Evolutionary conservation across 2,113 vertebrate species (phyloP).

Genomic region (Notarius lentiginosus): DNA sequence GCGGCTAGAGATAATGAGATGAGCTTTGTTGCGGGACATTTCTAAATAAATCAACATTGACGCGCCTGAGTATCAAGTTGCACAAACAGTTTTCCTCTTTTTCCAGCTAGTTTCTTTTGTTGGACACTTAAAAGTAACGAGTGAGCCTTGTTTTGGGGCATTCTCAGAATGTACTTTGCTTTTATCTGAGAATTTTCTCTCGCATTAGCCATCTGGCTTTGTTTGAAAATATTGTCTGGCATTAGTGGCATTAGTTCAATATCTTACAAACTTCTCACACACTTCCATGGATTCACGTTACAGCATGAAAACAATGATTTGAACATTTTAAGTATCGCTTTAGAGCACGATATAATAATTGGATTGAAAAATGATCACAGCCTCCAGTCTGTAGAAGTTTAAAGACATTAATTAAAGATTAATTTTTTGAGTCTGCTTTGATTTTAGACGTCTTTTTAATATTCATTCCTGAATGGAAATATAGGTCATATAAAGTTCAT

Average conservation of each 20-base stretch:
- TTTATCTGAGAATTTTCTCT: neutral
- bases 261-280: neutral
- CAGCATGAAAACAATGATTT: neutral
- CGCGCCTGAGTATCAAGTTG: neutral
- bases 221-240: neutral
- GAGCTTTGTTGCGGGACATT: neutral
- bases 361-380: neutral
- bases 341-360: neutral
- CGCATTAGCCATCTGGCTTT: neutral
- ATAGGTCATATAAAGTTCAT: conserved; percentile 11
- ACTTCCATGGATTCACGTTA: neutral
- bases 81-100: neutral
- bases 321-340: neutral
- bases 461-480: conserved; percentile 1
- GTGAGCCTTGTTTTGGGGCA: neutral
- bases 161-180: neutral
- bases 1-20: too few species aligned
- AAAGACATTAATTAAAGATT: neutral
- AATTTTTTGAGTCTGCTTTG: conserved; percentile 75
- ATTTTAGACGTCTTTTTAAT: conserved; percentile 81
- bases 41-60: neutral
- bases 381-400: neutral
- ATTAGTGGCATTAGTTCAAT: neutral
- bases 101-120: neutral
- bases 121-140: neutral